A percentile compares a stretch with the other conserved stretches of the same genome.
These are phyloP conservation scores for Antheraea mylitta DNA, from an alignment of 1,140 invertebrate genomes.

Conservation along the genomic window DNA sequence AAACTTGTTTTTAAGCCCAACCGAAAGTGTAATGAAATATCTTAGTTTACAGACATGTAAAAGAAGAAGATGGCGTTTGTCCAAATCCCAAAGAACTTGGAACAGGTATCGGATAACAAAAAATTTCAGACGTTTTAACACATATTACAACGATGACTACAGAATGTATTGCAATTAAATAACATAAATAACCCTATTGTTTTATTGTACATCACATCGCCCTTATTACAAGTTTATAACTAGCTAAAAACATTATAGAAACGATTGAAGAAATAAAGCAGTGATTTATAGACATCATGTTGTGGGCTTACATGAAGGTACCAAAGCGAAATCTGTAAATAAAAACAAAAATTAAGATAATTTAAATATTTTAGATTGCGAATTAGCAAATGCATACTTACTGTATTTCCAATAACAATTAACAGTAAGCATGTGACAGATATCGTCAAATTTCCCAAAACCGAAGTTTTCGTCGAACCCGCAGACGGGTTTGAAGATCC, in stretches of 20 bases:
- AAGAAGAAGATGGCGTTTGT: slow-evolving; percentile 62
- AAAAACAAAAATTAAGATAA: slow-evolving; percentile 9
- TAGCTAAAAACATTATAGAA: no score
- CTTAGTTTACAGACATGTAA: slow-evolving; percentile 66
- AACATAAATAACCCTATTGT: background rate
- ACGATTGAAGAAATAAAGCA: background rate
- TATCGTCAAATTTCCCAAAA: slow-evolving; percentile 53
- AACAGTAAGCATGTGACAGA: slow-evolving; percentile 58
- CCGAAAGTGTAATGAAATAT: background rate
- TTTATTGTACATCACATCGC: no score
- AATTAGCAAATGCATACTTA: slow-evolving; percentile 32
- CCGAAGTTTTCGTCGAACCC: slow-evolving; percentile 59
- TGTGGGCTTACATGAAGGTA: slow-evolving; percentile 34
- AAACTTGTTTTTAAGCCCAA: background rate
- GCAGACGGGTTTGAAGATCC: slow-evolving; percentile 38
- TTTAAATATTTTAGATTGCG: background rate
- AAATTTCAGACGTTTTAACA: background rate
- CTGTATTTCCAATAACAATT: slow-evolving; percentile 65
- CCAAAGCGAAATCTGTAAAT: slow-evolving; percentile 49
- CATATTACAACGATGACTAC: background rate
- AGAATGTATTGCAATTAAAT: no score
- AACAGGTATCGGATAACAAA: slow-evolving; percentile 30
- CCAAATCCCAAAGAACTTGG: slow-evolving; percentile 54
- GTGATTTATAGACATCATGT: background rate
- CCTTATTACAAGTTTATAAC: no score